Conservation (phyloP, 2,797 vertebrate species). For the Hoplostethus mediterraneus region DNA sequence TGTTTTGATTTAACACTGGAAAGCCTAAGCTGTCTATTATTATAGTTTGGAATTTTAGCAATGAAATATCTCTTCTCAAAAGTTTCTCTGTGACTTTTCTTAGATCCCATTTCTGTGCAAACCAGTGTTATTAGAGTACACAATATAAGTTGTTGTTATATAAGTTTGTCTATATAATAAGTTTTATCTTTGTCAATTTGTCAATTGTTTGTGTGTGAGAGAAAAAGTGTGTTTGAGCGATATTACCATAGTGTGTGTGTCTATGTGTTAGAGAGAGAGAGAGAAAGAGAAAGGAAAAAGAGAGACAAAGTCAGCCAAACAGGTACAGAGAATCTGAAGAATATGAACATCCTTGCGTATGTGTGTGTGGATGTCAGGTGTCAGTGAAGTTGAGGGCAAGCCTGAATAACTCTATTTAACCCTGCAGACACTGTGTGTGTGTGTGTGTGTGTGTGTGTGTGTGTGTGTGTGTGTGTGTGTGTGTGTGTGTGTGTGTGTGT, state of each 20-base stretch:
- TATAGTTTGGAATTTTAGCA: too few species aligned
- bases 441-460: conserved; percentile 90
- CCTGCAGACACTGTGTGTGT: conserved; percentile 12
- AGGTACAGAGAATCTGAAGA: too few species aligned
- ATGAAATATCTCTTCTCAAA: background rate
- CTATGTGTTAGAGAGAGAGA: too few species aligned
- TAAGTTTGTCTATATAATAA: too few species aligned
- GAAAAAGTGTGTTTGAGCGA: too few species aligned
- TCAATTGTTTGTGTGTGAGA: too few species aligned
- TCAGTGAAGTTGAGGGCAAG: background rate
- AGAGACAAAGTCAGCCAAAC: too few species aligned
- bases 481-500: background rate
- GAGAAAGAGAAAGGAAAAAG: too few species aligned
- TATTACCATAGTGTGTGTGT: too few species aligned
- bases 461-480: conserved; percentile 89
- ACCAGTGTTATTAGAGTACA: too few species aligned
- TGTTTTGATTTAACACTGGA: conserved; percentile 33
- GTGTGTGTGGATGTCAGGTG: conserved; percentile 10
- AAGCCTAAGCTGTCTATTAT: background rate
- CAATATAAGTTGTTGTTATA: too few species aligned
- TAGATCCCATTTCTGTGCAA: background rate
- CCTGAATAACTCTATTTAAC: background rate
- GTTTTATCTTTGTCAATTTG: too few species aligned
- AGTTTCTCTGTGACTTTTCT: conserved; percentile 1
- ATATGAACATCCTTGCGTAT: background rate